phyloP scores from a whole-genome alignment of 2,888 invertebrate genomes.

The Philonicus albiceps region DNA sequence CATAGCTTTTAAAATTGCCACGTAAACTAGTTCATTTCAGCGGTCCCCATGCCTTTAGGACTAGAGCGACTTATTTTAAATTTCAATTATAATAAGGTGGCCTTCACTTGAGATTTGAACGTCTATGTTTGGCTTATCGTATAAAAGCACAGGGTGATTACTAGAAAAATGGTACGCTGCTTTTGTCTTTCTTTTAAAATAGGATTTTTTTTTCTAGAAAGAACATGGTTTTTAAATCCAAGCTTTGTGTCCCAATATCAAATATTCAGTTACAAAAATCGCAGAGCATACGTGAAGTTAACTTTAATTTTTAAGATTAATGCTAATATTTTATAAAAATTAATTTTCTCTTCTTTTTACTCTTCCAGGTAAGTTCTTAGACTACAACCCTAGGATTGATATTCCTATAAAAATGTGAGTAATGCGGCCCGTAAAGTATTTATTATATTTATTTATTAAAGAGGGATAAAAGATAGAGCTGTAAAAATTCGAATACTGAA shows the following conservation, averaged over 20 bases:
- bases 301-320: too few relatives aligned
- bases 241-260: too few relatives aligned
- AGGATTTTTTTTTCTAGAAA: too few relatives aligned
- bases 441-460: neutral
- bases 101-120: neutral
- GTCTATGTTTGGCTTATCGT: too few relatives aligned
- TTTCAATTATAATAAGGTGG: neutral
- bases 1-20: neutral
- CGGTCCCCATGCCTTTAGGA: neutral
- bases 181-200: too few relatives aligned
- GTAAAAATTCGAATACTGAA: too few relatives aligned
- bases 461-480: too few relatives aligned
- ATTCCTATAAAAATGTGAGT: neutral
- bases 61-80: neutral
- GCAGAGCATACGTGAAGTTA: too few relatives aligned
- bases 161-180: too few relatives aligned
- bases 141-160: too few relatives aligned
- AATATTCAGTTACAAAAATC: too few relatives aligned
- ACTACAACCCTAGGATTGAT: neutral
- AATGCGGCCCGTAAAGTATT: neutral
- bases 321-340: neutral
- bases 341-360: neutral
- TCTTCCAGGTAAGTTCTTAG: neutral
- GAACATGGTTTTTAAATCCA: too few relatives aligned
- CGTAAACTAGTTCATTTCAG: neutral